A percentile compares a stretch with the other conserved stretches of the same genome.
Evolutionary conservation across 1,140 invertebrate species (phyloP).

Genomic region (Bilobella aurantiaca): DNA sequence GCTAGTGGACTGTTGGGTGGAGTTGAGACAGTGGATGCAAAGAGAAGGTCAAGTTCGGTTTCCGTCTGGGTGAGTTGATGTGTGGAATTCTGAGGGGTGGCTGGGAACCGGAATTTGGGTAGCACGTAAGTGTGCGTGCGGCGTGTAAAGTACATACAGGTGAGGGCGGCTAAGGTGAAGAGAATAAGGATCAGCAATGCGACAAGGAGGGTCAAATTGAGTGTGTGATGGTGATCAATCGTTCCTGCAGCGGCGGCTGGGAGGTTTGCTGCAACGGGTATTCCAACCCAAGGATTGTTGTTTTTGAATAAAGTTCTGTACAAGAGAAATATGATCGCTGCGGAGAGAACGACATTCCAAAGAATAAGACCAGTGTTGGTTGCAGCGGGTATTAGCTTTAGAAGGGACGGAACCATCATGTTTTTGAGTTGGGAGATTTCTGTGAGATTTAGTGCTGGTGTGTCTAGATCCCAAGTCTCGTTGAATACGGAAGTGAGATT

Average conservation of each 20-base stretch:
- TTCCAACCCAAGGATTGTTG: neutral
- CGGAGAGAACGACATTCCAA: neutral
- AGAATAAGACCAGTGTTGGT: neutral
- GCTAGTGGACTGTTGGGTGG: no score
- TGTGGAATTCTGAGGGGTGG: no score
- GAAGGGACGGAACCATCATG: neutral
- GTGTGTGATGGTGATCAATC: neutral
- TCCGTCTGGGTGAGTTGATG: no score
- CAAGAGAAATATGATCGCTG: neutral
- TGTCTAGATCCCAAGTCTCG: neutral
- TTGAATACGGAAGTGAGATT: neutral
- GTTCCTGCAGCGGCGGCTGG: neutral
- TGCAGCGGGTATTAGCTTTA: neutral
- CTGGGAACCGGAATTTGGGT: no score
- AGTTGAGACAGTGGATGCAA: no score
- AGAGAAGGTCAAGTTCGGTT: no score
- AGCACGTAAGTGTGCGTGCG: no score
- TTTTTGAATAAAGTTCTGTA: neutral
- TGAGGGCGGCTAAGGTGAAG: neutral
- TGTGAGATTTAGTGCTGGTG: neutral
- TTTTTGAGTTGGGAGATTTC: neutral
- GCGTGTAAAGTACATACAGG: no score
- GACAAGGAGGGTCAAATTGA: neutral
- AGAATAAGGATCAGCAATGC: neutral
- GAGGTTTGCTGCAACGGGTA: neutral